Evolutionary conservation across 2,113 vertebrate genomes (phyloP), one percentile per base, ranked within the genome.

Genomic region (Cromileptes altivelis): DNA sequence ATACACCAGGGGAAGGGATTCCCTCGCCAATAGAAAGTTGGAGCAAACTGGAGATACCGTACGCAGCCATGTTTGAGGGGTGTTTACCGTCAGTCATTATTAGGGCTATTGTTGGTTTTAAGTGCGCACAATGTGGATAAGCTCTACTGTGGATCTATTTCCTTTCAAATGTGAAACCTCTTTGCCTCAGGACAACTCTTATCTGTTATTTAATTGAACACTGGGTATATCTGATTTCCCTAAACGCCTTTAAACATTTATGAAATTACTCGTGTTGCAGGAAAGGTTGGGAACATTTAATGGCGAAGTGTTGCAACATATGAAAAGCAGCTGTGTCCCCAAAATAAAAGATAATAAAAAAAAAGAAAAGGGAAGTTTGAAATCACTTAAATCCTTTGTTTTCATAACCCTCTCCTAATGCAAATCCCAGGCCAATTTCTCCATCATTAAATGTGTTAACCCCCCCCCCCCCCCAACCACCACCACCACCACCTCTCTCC

Each of bases 1-100:
- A 81, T 21, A 47, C 69, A 88, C 47, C 19, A 18, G 61, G 72
- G 30, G 60, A 56, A 70, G 82, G 81, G 77, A 86, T 84, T 88
- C 63, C 87, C 81, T 83, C 56, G 6, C 8, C 72, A 25, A 62
- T 70, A 8, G 13, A 57, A 55, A 76, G 27, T 76, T 56, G 3
- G 52, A 56, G 60, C 23, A 49, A 76, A 70, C 19, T 40, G 18
- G 27, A 63, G 33, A 62, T 15, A 68, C 67, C 50, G 33, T 4
- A 10, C 60, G 37, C 19, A 50, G 37, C 33, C 15, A 71, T 73
- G 8, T 78, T 68, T 74, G 25, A 53, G 15, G 21, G 53, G 56
- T 60, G 47, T 72, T 72, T 70, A 61, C 73, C 45, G 27, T 49
- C 19, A 64, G 64, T 75, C 61, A 53, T 56, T 12, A 50, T 57